Base-by-base conservation (phyloP, 2,888 invertebrate genomes). In the Dolichopus griseipennis region DNA sequence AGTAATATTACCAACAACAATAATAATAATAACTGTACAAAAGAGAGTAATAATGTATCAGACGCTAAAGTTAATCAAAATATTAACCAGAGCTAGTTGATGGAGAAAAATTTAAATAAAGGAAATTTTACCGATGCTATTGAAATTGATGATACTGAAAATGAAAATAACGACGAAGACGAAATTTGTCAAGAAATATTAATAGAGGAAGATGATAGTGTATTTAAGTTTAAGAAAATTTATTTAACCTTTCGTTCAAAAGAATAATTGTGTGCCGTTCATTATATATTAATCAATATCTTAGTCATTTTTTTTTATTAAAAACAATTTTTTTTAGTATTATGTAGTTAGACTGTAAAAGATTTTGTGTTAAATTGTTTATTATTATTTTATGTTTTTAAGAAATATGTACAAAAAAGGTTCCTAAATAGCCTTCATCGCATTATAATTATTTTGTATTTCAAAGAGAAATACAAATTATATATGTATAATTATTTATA, bases 141-240 rank as follows among this genome's bases (percentile, higher is more conserved):
- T 52, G 52, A 52, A 52, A 15, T 18, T 52, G 52, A 52, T 18
- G 18, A 52, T 18, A n/a, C 6, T 18, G 2, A 1, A 12, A 52
- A 15, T 2, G 52, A 52, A 12, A n/a, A 52, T 52, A 52, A 52
- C 15, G 52, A 52, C 6, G 52, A 52, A 52, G 15, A 41, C 8
- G 8, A 41, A 41, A 41, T 12, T 41, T 1, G 8, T 12, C 5
- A 41, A 41, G 52, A 52, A 18, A 15, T 52, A 52, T 12, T 52
- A 2, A 12, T 15, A 52, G 18, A 52, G 2, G 18, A 52, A 15
- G 52, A 52, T 52, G 52, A 52, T 52, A 52, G 6, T 18, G n/a
- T 52, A 52, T 52, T 52, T 52, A 52, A 52, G 15, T 52, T 52
- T 52, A 52, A 52, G 52, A 52, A 52, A 52, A 52, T 52, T 52